Base-by-base conservation (phyloP, 1,140 invertebrate species). In the Bombus confusus region DNA sequence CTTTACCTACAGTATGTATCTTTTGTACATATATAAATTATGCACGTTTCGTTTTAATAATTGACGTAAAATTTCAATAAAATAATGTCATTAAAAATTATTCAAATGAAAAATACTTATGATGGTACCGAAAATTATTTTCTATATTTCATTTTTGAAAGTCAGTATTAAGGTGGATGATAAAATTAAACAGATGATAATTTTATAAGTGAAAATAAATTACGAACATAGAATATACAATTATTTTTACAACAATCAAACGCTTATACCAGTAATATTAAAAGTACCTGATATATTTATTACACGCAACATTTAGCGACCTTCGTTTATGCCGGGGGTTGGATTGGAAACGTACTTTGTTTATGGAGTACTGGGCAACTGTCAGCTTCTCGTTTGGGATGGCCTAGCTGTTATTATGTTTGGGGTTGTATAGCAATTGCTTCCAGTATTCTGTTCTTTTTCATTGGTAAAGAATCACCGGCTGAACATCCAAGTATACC, bases 341-440 rank as follows among this genome's bases (percentile, higher is more conserved):
- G 96, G 83, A 92, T 97, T 5, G 97, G 97, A 9, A 96, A 96
- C 39, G 96, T 97, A 12, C 88, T 97, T n/a, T 95, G 96, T n/a
- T 91, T 97, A 37, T 95, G 96, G 22, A 94, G 96, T 69, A 96
- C 96, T 15, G 97, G 97, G 0, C 95, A 96, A 47, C 93, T 97
- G 15, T 94, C 96, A 0, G 95, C 95, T 8, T 96, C 96, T 0
- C 39, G 89, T 1, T 89, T 96, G 1, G 97, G 97, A 1, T 97
- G 97, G 97, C 96, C 96, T 0, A 94, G 95, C 9, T 95, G 96
- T 62, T 96, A 96, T 88, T 96, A 96, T 85, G 88, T 95, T 15
- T 97, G 96, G 95, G 97, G 97, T 89, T 88, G 92, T 85, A 47
- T 95, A 1, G 92, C 93, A 3, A 69, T 94, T 3, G 0, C 93